Base-by-base conservation (phyloP, 2,113 vertebrate genomes). In the Mungos mungo region DNA sequence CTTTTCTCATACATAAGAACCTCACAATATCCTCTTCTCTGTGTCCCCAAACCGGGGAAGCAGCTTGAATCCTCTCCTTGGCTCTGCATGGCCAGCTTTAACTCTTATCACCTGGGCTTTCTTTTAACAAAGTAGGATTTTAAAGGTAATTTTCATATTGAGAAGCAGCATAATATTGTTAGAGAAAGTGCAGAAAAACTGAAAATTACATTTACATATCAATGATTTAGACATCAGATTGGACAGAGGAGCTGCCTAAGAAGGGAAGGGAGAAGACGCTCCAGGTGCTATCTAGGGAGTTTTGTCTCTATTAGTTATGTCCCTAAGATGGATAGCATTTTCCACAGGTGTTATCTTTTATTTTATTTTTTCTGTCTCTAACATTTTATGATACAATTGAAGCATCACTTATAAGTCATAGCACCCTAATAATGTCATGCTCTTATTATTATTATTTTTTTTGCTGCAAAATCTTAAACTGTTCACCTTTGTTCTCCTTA, bases 71-170 rank as follows among this genome's bases (percentile, higher is more conserved):
- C 15, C 10, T 80, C 2, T 29, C 14, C 68, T 68, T 79, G 27
- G 6, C 35, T 95, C 14, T 41, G 25, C 18, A 31, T 50, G 57
- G 47, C 74, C 38, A 83, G 52, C 25, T 94, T 7, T 47, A 52
- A 83, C 86, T 96, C 60, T 23, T 47, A 1, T 93, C 52, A 45
- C 1, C 12, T 77, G n/a, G 7, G 25, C 18, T 79, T 90, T 71
- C 13, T 90, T 94, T 94, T 72, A 54, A 54, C 33, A 95, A 86
- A 95, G 31, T 76, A 90, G 6, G 90, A 84, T 87, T 87, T 95
- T 94, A 65, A 88, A 60, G 35, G 66, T 85, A 71, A 38, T 82
- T 54, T 94, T 95, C 68, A 68, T 87, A 83, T 60, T 95, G 87
- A 93, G 41, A 83, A 96, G 10, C 35, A 90, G 52, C 50, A 8